phyloP scores from a whole-genome alignment of 2,797 vertebrate species.

The Sebastes variabilis region DNA sequence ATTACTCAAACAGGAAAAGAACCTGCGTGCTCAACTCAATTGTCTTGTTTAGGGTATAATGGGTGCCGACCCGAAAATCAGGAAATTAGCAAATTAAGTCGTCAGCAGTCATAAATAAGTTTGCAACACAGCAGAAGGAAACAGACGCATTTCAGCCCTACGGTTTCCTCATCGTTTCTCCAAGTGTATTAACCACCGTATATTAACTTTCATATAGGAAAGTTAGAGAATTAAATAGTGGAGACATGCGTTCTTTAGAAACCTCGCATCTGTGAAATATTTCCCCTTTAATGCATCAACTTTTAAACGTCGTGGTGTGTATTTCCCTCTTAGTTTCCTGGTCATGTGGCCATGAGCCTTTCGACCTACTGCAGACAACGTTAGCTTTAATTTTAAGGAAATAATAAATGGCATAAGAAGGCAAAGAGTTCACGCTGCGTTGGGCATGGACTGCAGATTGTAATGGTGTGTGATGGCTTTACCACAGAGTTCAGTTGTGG shows the following conservation, averaged over 20 bases:
- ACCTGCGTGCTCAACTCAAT: not conserved
- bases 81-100: not conserved
- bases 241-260: not conserved
- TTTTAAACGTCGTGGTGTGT: no score
- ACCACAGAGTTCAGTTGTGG: slow-evolving; percentile 44
- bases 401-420: slow-evolving; percentile 42
- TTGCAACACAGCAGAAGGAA: not conserved
- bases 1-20: not conserved
- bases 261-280: not conserved
- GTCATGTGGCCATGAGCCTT: not conserved
- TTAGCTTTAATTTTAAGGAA: slow-evolving; percentile 51
- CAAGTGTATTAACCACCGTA: not conserved
- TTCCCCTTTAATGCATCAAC: no score
- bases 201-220: not conserved
- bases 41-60: not conserved
- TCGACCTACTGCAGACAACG: slow-evolving; percentile 10
- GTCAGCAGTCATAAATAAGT: not conserved
- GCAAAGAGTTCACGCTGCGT: slow-evolving; percentile 10
- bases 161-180: not conserved
- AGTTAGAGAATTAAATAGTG: not conserved
- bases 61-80: not conserved
- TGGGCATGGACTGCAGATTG: slow-evolving; percentile 23
- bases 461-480: slow-evolving; percentile 44
- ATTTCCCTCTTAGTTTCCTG: not conserved
- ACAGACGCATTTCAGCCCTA: not conserved